Base-by-base conservation (phyloP, 2,888 invertebrate species). In the Crematogaster levior region DNA sequence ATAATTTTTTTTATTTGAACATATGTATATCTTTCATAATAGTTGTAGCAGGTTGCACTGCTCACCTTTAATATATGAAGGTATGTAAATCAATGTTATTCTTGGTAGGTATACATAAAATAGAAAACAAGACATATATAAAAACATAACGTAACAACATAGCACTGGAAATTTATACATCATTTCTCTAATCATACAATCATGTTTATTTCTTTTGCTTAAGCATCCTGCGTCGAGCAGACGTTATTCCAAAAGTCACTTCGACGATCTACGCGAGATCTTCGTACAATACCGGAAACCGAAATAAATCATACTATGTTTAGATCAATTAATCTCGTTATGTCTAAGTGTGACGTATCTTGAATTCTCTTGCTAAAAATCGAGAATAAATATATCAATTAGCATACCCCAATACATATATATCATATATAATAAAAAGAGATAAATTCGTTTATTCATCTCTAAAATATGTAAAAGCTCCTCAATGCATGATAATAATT, bases 281-380 rank as follows among this genome's bases (percentile, higher is more conserved):
- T n/a, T 21, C 18, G 10, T n/a, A 12, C 15, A n/a, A n/a, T n/a
- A 43, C 27, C n/a, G 40, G 63, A 37, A 63, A 60, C 9, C 15
- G 43, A 73, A 46, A 37, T 60, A 0, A 63, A 34, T 74, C 65
- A 30, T 43, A 74, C 18, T 15, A 9, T 30, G 27, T 72, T 60
- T 73, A 61, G 18, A 61, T 34, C 21, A 3, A 46, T 34, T 48
- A 74, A 74, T 63, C n/a, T 48, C 1, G 18, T 40, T 48, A 18
- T 2, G 2, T 7, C 18, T 63, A 46, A 1, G 12, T 12, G 5
- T 4, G 30, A 60, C 15, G 12, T 34, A 0, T 21, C 21, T 48
- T 24, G 1, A 10, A 24, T 61, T 74, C 21, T 74, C 21, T 10
- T 1, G 4, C 21, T 46, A 21, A 61, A n/a, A 73, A 58, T 56